Conservation (phyloP, 92 coral and sea anemone species). For the Heteractis magnifica region DNA sequence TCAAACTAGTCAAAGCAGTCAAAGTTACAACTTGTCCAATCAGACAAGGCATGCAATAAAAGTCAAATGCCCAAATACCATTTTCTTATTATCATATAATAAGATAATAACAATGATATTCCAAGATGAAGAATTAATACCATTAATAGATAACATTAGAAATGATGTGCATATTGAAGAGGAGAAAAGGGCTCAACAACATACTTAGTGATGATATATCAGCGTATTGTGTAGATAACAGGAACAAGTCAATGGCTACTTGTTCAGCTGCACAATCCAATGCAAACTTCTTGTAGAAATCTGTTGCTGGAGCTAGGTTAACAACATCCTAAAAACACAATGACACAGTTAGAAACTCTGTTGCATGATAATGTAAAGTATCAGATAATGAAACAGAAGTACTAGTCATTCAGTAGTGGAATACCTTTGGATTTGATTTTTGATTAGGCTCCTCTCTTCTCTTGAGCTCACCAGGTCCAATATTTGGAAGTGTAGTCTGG, state of each 20-base stretch:
- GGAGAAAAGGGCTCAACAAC: conserved; percentile 26
- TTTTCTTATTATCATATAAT: too few relatives aligned
- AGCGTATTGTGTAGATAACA: conserved; percentile 84
- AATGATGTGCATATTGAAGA: background rate
- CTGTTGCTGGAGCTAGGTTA: conserved; percentile 95
- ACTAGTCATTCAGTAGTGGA: background rate
- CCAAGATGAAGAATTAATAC: too few relatives aligned
- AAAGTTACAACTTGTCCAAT: too few relatives aligned
- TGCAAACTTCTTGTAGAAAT: conserved; percentile 98
- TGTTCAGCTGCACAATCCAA: conserved; percentile 99
- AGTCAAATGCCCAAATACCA: too few relatives aligned
- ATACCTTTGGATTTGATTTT: conserved; percentile 90
- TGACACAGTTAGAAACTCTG: background rate
- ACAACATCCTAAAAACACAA: conserved; percentile 66
- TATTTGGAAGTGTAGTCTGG: conserved; percentile 91
- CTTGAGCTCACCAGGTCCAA: conserved; percentile 93
- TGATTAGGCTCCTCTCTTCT: conserved; percentile 92
- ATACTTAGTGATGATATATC: conserved; percentile 85
- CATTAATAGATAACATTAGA: too few relatives aligned
- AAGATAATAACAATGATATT: too few relatives aligned
- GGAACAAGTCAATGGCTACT: conserved; percentile 90
- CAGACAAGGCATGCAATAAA: too few relatives aligned
- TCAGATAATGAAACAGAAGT: too few relatives aligned
- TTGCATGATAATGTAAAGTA: background rate
- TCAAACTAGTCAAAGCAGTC: too few relatives aligned